Base-by-base conservation (phyloP, 2,113 vertebrate genomes). In the Rhea pennata region DNA sequence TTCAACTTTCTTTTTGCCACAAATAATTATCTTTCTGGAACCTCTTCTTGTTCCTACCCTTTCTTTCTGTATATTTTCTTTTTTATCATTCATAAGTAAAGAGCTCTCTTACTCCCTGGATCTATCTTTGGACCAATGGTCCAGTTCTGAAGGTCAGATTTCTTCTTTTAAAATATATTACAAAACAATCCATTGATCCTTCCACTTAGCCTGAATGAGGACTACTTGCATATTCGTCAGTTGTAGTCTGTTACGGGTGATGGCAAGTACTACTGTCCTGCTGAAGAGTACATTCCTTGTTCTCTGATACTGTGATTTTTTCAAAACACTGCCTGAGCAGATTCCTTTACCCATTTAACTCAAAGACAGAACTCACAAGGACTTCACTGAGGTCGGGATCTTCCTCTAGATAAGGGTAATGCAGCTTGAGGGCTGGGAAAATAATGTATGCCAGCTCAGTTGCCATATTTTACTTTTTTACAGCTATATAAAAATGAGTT, bases 401-500 rank as follows among this genome's bases (percentile, higher is more conserved):
- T 90, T 91, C 33, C 12, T 76, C 24, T 88, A 36, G 29, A 48
- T 14, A 83, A n/a, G 4, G 0, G 0, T 42, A 80, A 72, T 1
- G 4, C 4, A 42, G 4, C 50, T 33, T 14, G 21, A 70, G 8
- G 7, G 9, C 26, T 77, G 8, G 9, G 12, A 70, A 86, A 33
- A 84, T 33, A 61, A 69, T 46, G 77, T 73, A 77, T 53, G 15
- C 3, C 44, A 86, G 6, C 3, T 6, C n/a, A 75, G 59, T 86
- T 71, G 6, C 21, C 6, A 20, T 70, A 80, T 50, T 93, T 92
- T 54, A 53, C 1, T 69, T 88, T 12, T 78, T 10, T 48, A 31
- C 9, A 50, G 84, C 21, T 71, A 42, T 31, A 71, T 54, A 56
- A 81, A 75, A 92, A 51, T 53, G 4, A 76, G 3, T 9, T 66